These are phyloP conservation scores for Ascidia mentula DNA, from an alignment of 23 tunicate genomes.

Conservation along the genomic window DNA sequence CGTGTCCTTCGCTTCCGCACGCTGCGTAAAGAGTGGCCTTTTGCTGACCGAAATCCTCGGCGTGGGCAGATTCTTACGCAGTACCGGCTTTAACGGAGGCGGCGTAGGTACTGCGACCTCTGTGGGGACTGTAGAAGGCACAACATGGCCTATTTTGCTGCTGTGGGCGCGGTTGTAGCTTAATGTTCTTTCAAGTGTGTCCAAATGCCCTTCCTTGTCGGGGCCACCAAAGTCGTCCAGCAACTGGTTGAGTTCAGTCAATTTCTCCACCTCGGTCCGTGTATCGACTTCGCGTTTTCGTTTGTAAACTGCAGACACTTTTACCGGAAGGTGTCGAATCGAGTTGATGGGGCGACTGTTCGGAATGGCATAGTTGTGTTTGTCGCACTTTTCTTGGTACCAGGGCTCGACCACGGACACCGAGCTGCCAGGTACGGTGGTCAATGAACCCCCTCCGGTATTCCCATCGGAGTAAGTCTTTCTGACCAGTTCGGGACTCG, in stretches of 20 bases:
- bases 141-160: neutral
- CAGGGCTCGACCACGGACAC: conserved; percentile 28
- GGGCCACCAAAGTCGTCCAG: neutral
- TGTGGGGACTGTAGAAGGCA: neutral
- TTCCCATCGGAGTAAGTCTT: neutral
- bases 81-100: neutral
- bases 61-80: neutral
- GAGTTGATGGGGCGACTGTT: conserved; percentile 10
- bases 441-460: neutral
- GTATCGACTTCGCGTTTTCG: conserved; percentile 25
- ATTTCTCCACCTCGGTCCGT: conserved; percentile 21
- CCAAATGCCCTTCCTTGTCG: neutral
- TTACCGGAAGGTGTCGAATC: conserved; percentile 5
- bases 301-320: neutral
- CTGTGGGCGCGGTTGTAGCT: neutral
- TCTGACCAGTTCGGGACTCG: neutral
- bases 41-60: neutral
- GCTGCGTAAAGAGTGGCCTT: neutral
- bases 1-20: neutral
- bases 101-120: neutral
- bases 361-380: conserved; percentile 71
- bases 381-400: conserved; percentile 72
- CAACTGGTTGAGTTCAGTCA: conserved; percentile 16
- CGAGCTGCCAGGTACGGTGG: neutral
- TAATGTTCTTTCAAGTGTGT: neutral